phyloP scores from a whole-genome alignment of 2,113 vertebrate species.

The Brachyistius frenatus region DNA sequence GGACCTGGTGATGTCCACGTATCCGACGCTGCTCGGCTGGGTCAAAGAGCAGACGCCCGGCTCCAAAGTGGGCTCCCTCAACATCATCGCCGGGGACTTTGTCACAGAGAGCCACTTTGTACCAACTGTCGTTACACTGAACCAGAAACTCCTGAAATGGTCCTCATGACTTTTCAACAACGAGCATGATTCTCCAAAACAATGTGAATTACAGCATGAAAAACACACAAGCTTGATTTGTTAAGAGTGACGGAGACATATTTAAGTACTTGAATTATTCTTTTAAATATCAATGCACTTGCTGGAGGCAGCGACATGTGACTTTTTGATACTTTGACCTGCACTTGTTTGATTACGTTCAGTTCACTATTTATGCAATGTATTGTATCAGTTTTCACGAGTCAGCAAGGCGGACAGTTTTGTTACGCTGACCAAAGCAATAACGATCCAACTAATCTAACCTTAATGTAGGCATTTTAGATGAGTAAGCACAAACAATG shows the following conservation, averaged over 20 bases:
- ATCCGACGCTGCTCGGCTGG: conserved; percentile 82
- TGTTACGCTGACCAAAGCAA: conserved; percentile 69
- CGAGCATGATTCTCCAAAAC: background rate
- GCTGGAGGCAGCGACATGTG: conserved; percentile 18
- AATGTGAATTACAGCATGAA: conserved; percentile 63
- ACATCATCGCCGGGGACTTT: conserved; percentile 87
- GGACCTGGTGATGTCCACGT: conserved; percentile 84
- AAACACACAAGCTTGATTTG: conserved; percentile 47
- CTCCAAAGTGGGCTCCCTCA: conserved; percentile 67
- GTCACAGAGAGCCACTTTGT: conserved; percentile 81
- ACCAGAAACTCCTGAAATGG: conserved; percentile 80
- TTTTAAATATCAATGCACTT: conserved; percentile 45
- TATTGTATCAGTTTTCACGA: conserved; percentile 43
- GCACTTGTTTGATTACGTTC: conserved; percentile 67
- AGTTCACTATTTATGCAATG: conserved; percentile 64
- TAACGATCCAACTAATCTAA: conserved; percentile 57
- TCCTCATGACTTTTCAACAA: conserved; percentile 45
- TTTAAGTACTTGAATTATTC: conserved; percentile 60
- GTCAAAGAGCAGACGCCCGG: conserved; percentile 81
- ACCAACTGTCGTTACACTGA: conserved; percentile 80
- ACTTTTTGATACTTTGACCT: conserved; percentile 50
- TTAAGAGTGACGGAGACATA: conserved; percentile 10
- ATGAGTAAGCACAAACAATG: conserved; percentile 65
- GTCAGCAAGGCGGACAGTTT: conserved; percentile 37
- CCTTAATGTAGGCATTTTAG: conserved; percentile 40